Evolutionary conservation across 2,113 vertebrate species (phyloP).

Genomic region (Tympanuchus pallidicinctus): DNA sequence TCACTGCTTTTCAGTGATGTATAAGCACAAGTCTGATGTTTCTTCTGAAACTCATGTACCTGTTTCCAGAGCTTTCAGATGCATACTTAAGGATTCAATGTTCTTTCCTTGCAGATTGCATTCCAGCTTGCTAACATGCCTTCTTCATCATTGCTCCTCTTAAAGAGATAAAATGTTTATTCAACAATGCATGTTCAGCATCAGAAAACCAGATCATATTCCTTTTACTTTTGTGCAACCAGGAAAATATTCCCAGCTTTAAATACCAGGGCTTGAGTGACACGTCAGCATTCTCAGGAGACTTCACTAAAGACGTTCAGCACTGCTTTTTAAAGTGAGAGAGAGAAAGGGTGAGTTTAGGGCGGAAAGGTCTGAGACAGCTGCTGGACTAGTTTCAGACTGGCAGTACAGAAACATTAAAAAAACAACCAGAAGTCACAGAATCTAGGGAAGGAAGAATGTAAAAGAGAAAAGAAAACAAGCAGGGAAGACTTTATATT

Average conservation of each 20-base stretch:
- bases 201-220: not conserved
- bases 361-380: not conserved
- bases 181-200: not conserved
- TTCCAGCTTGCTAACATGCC: not conserved
- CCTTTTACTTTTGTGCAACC: not conserved
- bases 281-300: not conserved
- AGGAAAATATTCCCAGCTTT: not conserved
- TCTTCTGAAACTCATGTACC: not conserved
- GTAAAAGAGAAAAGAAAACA: slow-evolving; percentile 5
- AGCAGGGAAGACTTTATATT: not conserved
- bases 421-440: slow-evolving; percentile 34
- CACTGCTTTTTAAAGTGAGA: not conserved
- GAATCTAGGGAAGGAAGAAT: not conserved
- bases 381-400: slow-evolving; percentile 27
- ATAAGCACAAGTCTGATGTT: not conserved
- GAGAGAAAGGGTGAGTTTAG: not conserved
- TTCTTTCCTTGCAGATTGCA: not conserved
- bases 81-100: not conserved
- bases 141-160: not conserved
- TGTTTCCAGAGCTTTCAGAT: not conserved
- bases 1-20: not conserved
- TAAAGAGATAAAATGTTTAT: not conserved
- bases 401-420: slow-evolving; percentile 33
- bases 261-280: not conserved
- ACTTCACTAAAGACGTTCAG: not conserved